These are phyloP conservation scores for Diplosoma virens DNA, from an alignment of 23 tunicate genomes.

Conservation along the genomic window DNA sequence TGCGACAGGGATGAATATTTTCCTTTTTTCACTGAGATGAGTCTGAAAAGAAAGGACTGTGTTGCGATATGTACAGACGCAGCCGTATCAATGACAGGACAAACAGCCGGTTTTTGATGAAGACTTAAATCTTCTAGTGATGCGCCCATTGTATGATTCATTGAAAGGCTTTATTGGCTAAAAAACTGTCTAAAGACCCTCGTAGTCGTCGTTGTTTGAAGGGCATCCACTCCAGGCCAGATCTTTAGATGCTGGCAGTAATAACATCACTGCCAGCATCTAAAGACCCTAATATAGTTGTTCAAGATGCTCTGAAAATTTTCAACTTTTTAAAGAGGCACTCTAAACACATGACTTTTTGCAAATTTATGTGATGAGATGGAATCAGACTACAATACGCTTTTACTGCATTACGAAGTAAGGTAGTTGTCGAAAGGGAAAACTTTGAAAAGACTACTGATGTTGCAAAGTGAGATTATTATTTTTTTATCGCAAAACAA, in stretches of 20 bases:
- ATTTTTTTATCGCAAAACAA: not conserved
- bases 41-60: not conserved
- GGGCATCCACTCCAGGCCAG: no score
- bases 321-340: not conserved
- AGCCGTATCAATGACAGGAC: not conserved
- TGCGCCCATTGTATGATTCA: not conserved
- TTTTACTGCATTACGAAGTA: conserved; percentile 45
- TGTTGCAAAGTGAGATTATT: conserved; percentile 39
- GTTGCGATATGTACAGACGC: not conserved
- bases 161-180: not conserved
- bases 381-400: conserved; percentile 15
- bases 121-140: not conserved
- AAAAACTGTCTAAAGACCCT: not conserved
- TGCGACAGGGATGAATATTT: no score
- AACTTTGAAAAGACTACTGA: conserved; percentile 43
- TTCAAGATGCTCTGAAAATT: not conserved
- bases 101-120: not conserved
- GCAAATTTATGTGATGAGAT: not conserved
- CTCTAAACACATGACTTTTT: not conserved
- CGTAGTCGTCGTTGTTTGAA: no score
- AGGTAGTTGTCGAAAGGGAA: conserved; percentile 54
- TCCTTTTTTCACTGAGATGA: not conserved
- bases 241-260: no score
- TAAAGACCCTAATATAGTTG: not conserved
- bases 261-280: no score